phyloP scores from a whole-genome alignment of 2,113 vertebrate species.

The Spilogale gracilis region DNA sequence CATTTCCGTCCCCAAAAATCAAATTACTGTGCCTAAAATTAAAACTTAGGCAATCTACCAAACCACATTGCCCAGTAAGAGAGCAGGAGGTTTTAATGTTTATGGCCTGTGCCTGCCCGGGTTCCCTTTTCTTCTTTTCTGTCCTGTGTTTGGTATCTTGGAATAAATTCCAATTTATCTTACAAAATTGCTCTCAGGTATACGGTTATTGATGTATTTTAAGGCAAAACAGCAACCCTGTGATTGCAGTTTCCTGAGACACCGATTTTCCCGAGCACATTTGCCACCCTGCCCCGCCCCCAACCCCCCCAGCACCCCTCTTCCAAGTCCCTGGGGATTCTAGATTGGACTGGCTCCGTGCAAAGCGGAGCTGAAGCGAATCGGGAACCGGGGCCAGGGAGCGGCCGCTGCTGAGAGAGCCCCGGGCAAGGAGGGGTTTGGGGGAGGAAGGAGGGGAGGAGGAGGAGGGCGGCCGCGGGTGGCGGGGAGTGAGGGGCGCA shows the following conservation, averaged over 20 bases:
- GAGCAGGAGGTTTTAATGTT: background rate
- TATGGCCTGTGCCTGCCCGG: background rate
- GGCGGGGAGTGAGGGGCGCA: background rate
- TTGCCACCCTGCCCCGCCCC: too few species aligned
- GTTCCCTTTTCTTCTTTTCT: background rate
- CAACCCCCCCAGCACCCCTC: background rate
- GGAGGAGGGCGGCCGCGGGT: background rate
- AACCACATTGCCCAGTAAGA: background rate
- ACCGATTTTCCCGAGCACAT: background rate
- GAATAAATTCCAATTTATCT: background rate
- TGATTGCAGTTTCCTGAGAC: background rate
- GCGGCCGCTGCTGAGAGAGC: accelerated
- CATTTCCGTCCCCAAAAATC: background rate
- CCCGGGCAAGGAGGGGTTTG: accelerated
- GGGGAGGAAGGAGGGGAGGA: too few species aligned
- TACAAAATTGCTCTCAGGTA: background rate
- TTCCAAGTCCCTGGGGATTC: too few species aligned
- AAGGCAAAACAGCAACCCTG: background rate
- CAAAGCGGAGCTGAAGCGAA: accelerated
- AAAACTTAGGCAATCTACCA: background rate
- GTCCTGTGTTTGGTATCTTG: background rate
- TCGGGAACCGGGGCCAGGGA: background rate
- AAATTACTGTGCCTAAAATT: background rate
- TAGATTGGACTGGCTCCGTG: accelerated
- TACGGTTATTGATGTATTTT: background rate